A percentile compares a stretch with the other conserved stretches of the same genome.
Evolutionary conservation across 2,888 invertebrate genomes (phyloP).

Genomic region (Apodemia hepburni): DNA sequence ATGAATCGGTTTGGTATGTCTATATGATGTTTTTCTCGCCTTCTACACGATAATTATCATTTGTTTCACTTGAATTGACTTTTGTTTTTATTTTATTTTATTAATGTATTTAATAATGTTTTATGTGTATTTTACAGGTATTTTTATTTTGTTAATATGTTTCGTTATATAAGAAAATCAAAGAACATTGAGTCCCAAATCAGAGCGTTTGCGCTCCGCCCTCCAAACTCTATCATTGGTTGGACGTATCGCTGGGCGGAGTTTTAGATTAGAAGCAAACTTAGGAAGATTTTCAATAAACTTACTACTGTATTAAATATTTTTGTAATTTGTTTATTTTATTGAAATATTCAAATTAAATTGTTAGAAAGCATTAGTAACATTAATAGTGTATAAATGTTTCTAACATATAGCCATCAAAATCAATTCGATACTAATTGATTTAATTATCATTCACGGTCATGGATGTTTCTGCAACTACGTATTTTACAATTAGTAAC

Average conservation of each 20-base stretch:
- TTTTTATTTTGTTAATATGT: not conserved
- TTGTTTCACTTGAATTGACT: conserved; percentile 1
- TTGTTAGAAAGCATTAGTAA: too few relatives aligned
- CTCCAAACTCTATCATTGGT: conserved; percentile 60
- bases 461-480: too few relatives aligned
- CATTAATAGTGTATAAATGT: too few relatives aligned
- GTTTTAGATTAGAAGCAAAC: conserved; percentile 65
- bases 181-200: conserved; percentile 27
- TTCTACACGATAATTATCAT: not conserved
- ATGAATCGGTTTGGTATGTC: conserved; percentile 15
- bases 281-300: conserved; percentile 48
- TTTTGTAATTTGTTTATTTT: not conserved
- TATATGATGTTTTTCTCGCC: conserved; percentile 2
- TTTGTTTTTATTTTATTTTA: not conserved
- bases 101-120: not conserved
- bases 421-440: too few relatives aligned
- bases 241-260: conserved; percentile 63
- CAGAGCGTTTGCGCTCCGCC: conserved; percentile 58
- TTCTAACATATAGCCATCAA: too few relatives aligned
- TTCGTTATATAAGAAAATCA: conserved; percentile 15
- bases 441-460: too few relatives aligned
- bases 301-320: not conserved
- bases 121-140: not conserved
- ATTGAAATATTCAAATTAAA: not conserved
- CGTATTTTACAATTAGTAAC: too few relatives aligned